Evolutionary conservation across 2,797 vertebrate species (phyloP).

Genomic region (Enteromius trimaculatus): DNA sequence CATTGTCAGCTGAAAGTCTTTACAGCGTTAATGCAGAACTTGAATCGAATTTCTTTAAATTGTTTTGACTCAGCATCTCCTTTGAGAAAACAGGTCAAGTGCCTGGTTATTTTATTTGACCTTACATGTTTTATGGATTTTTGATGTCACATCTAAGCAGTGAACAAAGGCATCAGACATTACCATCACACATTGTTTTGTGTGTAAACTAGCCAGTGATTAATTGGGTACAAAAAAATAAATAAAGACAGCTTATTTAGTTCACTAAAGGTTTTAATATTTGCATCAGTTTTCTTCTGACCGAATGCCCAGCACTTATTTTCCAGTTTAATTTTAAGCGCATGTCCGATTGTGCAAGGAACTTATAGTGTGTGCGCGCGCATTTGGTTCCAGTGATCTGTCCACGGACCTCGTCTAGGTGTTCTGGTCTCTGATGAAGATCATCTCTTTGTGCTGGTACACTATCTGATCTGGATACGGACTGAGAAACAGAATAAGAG

Average conservation of each 20-base stretch:
- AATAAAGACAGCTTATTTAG: neutral
- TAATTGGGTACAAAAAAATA: neutral
- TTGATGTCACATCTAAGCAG: neutral
- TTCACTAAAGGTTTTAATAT: neutral
- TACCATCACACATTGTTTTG: neutral
- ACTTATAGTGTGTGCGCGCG: too few species aligned
- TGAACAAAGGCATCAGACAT: neutral
- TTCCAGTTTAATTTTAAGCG: too few species aligned
- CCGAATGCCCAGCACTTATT: too few species aligned
- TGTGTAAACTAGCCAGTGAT: neutral
- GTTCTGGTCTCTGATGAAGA: too few species aligned
- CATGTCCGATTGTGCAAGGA: too few species aligned
- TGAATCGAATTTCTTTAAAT: slow-evolving; percentile 3
- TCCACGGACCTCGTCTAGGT: too few species aligned
- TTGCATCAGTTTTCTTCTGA: neutral
- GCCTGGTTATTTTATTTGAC: neutral
- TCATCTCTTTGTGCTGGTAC: too few species aligned
- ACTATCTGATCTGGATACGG: too few species aligned
- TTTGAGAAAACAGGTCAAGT: neutral
- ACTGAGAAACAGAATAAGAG: too few species aligned
- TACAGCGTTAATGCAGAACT: neutral
- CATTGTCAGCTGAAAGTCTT: slow-evolving; percentile 13
- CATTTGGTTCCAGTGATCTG: too few species aligned
- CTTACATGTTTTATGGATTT: slow-evolving; percentile 21
- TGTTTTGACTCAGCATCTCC: slow-evolving; percentile 18